These are phyloP conservation scores for Melanchra persicariae DNA, from an alignment of 2,888 invertebrate species.

Conservation along the genomic window DNA sequence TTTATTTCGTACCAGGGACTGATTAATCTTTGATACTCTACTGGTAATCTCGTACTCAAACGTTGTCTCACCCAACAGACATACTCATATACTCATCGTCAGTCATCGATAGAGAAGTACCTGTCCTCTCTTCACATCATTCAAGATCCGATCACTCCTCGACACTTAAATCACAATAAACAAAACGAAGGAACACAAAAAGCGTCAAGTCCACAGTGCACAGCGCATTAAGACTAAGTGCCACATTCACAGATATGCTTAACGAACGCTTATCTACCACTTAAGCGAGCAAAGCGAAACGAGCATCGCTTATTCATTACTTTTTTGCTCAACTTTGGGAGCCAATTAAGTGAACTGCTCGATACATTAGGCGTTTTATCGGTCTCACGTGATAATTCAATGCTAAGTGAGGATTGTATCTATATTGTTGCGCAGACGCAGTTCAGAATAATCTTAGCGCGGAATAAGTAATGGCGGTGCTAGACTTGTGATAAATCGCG, in stretches of 20 bases:
- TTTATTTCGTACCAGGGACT: constrained; percentile 2
- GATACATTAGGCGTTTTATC: constrained; percentile 64
- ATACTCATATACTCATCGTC: background rate
- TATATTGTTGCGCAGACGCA: constrained; percentile 44
- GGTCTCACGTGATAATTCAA: constrained; percentile 50
- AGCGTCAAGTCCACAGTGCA: background rate
- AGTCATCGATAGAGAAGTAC: constrained; percentile 3
- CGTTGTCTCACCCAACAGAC: background rate
- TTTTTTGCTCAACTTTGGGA: constrained; percentile 58
- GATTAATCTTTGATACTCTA: background rate
- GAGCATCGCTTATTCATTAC: constrained; percentile 58
- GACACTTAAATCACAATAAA: constrained; percentile 36
- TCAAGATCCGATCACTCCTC: background rate
- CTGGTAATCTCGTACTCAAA: background rate
- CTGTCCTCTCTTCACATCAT: constrained; percentile 9
- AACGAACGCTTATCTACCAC: constrained; percentile 56
- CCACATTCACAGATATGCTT: constrained; percentile 51
- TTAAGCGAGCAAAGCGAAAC: constrained; percentile 42
- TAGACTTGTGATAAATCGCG: constrained; percentile 41
- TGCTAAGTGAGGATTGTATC: constrained; percentile 50
- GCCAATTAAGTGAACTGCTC: constrained; percentile 59
- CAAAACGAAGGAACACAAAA: constrained; percentile 23
- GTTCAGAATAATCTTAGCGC: constrained; percentile 27
- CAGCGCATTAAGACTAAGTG: constrained; percentile 38
- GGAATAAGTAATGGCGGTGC: constrained; percentile 40